Conservation (phyloP, 2,113 vertebrate genomes). For the Pelecanus crispus region DNA sequence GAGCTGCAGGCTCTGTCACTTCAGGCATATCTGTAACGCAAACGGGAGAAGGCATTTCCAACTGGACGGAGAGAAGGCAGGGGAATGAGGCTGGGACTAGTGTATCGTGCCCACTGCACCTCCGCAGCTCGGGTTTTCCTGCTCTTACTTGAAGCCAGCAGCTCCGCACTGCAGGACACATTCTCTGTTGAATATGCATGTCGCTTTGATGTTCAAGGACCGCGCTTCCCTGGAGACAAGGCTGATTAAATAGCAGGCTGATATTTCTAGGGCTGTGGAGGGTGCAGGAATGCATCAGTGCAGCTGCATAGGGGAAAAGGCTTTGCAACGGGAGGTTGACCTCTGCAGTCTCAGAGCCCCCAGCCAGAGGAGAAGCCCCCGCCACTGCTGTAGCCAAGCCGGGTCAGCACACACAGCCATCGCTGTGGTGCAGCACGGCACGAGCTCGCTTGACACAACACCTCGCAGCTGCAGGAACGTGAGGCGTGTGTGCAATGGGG, state of each 20-base stretch:
- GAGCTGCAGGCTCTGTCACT: neutral
- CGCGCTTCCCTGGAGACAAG: neutral
- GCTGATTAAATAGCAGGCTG: constrained; percentile 7
- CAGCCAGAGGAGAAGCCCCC: neutral
- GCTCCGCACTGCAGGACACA: neutral
- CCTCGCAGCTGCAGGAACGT: fast-evolving
- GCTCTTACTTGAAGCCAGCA: neutral
- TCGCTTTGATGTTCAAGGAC: constrained; percentile 33
- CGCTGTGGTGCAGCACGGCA: fast-evolving
- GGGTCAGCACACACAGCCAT: fast-evolving
- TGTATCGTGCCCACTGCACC: neutral
- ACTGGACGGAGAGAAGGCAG: neutral
- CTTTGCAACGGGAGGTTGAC: neutral
- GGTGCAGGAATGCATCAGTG: neutral
- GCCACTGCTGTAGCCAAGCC: fast-evolving
- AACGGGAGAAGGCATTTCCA: neutral
- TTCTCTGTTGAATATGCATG: constrained; percentile 43
- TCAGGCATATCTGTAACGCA: neutral
- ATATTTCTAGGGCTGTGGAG: neutral
- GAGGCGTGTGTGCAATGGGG: neutral
- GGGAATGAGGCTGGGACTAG: neutral
- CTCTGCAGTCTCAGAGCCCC: fast-evolving
- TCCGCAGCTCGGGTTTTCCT: neutral
- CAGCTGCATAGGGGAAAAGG: neutral
- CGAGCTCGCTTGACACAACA: fast-evolving